Evolutionary conservation across 2,888 invertebrate genomes (phyloP), one percentile per base, ranked within the genome.

Genomic region (Digitonthophagus gazella): DNA sequence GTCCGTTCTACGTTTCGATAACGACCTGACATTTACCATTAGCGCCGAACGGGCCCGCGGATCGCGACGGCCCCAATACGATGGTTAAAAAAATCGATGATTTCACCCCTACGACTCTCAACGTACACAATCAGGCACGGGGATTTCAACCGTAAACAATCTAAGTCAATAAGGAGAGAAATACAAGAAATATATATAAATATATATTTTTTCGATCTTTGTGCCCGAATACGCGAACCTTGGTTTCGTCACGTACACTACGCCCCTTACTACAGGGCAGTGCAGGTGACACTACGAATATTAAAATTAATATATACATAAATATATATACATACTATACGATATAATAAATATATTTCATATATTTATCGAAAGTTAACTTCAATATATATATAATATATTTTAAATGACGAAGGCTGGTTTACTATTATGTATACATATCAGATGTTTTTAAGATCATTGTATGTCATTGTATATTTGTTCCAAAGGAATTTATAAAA

Each of bases 191-290:
- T 69, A 77, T 78, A 79, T 77, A 80, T 76, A 80, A 77, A 79
- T 81, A 81, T 82, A 81, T 82, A 81, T 82, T 81, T 82, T 81
- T 82, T 82, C 79, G 81, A 78, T 78, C 79, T 80, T 80, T 80
- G 79, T 79, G 79, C 78, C 80, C 79, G 78, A 78, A 78, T 78
- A 44, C 79, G 80, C 78, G 77, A 76, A 73, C 69, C 14, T 15
- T 65, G 54, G 15, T 61, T 20, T 67, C 54, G 57, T 16, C 58
- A 58, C 67, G 67, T 65, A 22, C 63, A 55, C 57, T 44, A 44
- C 11, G 28, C 28, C 28, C 11, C 11, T 44, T 44, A 44, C 6
- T 54, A 20, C 54, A 16, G 14, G 54, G 15, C 18, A n/a, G 19
- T 55, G 65, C 65, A 18, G 28, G 65, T 66, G 20, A 8, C 61